Base-by-base conservation (phyloP, 1,140 invertebrate genomes). In the Choristoneura fumiferana region DNA sequence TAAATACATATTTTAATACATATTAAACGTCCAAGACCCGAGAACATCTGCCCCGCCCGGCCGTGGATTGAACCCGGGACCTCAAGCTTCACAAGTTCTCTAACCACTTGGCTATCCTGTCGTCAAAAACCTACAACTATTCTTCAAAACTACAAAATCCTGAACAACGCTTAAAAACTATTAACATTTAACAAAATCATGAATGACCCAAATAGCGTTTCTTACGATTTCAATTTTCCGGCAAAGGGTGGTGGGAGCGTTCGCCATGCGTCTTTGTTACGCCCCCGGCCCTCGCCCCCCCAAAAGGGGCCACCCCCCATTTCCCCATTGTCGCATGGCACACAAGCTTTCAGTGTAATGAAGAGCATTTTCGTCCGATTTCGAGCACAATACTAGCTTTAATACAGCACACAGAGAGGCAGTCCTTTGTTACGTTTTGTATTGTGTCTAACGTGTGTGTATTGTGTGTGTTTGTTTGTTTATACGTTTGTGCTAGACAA, bases 351-450 rank as follows among this genome's bases (percentile, higher is more conserved):
- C 84, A 87, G 68, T 78, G 79, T 87, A 87, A 87, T 87, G 84
- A 87, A 87, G 84, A 87, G 81, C 80, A 85, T 87, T 87, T 87
- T 87, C 84, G 84, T 87, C 82, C 84, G 81, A 87, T 87, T 84
- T 76, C 58, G 72, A 74, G 38, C 66, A 87, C 84, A 87, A 87
- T 84, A 63, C 64, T 39, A 68, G 76, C 78, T 85, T 81, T 87
- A 85, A 84, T 85, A 87, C 82, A 81, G 85, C 73, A 78, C 72
- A 65, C 45, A 80, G 80, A 84, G 82, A 84, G 82, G 79, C 84
- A 80, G 62, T n/a, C 73, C 75, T 84, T 85, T 85, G 82, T 85
- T 78, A 69, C 55, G 43, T 40, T 12, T 43, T 33, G 71, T 73
- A 83, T n/a, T n/a, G n/a, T 84, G 62, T 62, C 63, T 60, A 69